phyloP scores from a whole-genome alignment of 2,888 invertebrate genomes.

The Molanna angustata region DNA sequence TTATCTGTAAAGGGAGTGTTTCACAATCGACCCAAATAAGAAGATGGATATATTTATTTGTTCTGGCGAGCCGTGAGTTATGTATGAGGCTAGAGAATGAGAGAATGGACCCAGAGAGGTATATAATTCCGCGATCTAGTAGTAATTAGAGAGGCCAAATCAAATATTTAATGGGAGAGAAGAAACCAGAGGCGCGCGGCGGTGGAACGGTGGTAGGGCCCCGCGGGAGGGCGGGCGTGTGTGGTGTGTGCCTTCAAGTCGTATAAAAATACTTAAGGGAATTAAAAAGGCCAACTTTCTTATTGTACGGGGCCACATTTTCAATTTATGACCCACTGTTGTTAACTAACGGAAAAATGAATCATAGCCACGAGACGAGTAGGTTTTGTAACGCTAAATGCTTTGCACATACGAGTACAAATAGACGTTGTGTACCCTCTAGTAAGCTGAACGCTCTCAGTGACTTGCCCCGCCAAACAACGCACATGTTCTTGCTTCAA shows the following conservation, averaged over 20 bases:
- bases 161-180: constrained; percentile 23
- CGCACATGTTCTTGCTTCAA: too few relatives aligned
- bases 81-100: not conserved
- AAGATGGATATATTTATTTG: constrained; percentile 23
- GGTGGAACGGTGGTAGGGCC: not conserved
- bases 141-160: constrained; percentile 28
- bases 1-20: not conserved
- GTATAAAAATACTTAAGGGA: constrained; percentile 11
- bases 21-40: not conserved
- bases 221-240: not conserved
- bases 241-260: not conserved
- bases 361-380: too few relatives aligned
- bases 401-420: too few relatives aligned
- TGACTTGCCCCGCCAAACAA: too few relatives aligned
- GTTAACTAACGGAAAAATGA: too few relatives aligned
- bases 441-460: too few relatives aligned
- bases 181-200: too few relatives aligned
- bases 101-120: not conserved
- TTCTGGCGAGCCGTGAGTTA: constrained; percentile 15
- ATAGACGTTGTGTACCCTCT: too few relatives aligned
- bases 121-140: constrained; percentile 21
- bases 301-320: not conserved
- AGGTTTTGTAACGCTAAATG: too few relatives aligned
- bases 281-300: constrained; percentile 6
- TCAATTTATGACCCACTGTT: not conserved